A percentile compares a stretch with the other conserved stretches of the same genome.
These are phyloP conservation scores for Potorous gilbertii DNA, from an alignment of 2,797 vertebrate genomes.

Conservation along the genomic window DNA sequence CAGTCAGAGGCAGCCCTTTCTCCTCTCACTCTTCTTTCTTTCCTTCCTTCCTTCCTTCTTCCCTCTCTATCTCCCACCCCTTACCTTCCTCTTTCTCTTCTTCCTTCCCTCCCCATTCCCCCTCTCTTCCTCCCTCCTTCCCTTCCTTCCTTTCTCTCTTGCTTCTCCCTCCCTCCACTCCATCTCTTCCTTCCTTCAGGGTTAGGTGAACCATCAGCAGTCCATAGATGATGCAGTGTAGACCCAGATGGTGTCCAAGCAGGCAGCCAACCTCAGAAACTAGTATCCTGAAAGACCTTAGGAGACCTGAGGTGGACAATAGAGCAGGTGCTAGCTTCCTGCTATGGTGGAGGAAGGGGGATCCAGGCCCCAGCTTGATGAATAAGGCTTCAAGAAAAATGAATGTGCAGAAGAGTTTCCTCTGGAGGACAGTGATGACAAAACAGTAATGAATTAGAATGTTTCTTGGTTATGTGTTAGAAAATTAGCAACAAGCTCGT, in stretches of 20 bases:
- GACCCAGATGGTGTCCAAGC: background rate
- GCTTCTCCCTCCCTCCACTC: too few species aligned
- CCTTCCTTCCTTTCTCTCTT: too few species aligned
- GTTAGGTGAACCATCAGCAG: background rate
- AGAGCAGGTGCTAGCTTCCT: background rate
- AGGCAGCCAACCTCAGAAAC: background rate
- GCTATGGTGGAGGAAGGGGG: background rate
- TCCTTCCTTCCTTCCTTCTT: background rate
- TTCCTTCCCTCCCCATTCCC: too few species aligned
- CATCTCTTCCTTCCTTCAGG: background rate
- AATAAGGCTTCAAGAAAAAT: conserved; percentile 67
- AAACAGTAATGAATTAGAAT: conserved; percentile 78
- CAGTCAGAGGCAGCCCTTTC: background rate
- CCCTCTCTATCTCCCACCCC: too few species aligned
- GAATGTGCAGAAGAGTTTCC: conserved; percentile 72
- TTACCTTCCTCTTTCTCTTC: too few species aligned
- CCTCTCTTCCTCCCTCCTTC: fast-evolving
- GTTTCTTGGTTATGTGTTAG: conserved; percentile 76
- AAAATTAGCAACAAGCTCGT: conserved; percentile 78
- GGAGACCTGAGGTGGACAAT: background rate
- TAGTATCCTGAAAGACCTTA: background rate
- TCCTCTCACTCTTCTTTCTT: background rate
- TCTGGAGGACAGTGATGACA: conserved; percentile 69
- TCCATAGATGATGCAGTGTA: background rate
- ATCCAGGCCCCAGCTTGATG: conserved; percentile 38